Percentiles rank a stretch among this genome's conserved stretches.
phyloP scores from a whole-genome alignment of 2,113 vertebrate genomes.

The Lycaon pictus region DNA sequence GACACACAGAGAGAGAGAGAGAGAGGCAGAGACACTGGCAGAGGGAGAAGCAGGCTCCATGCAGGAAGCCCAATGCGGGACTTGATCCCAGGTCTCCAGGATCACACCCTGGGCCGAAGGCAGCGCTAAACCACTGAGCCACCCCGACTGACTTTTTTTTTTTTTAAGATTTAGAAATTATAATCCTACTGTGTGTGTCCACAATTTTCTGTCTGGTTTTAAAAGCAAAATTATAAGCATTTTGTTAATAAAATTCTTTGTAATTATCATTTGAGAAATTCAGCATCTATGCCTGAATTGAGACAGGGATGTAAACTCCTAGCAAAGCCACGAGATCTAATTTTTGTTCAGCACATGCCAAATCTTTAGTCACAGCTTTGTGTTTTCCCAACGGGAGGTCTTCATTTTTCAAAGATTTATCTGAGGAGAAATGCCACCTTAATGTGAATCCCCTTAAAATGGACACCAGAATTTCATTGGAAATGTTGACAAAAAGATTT shows the following conservation, averaged over 20 bases:
- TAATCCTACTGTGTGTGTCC: background rate
- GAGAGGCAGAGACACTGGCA: too few species aligned
- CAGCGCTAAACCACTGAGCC: too few species aligned
- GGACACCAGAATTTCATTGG: background rate
- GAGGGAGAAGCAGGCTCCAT: too few species aligned
- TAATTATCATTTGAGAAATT: slow-evolving; percentile 11
- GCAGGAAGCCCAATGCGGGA: too few species aligned
- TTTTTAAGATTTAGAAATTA: background rate
- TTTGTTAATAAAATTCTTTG: background rate
- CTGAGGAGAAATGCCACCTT: background rate
- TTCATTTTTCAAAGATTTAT: background rate
- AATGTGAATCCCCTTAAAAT: background rate
- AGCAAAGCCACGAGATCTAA: background rate
- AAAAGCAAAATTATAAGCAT: background rate
- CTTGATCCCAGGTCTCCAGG: too few species aligned
- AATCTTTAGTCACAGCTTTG: background rate
- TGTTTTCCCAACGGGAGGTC: background rate
- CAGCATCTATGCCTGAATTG: slow-evolving; percentile 39
- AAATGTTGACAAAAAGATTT: background rate
- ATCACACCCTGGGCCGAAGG: too few species aligned
- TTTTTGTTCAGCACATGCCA: background rate
- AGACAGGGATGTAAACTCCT: background rate
- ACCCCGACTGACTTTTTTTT: too few species aligned
- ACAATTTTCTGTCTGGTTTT: slow-evolving; percentile 25
- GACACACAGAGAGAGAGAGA: too few species aligned